Conservation (phyloP, 2,888 invertebrate genomes). For the Emesis furor region DNA sequence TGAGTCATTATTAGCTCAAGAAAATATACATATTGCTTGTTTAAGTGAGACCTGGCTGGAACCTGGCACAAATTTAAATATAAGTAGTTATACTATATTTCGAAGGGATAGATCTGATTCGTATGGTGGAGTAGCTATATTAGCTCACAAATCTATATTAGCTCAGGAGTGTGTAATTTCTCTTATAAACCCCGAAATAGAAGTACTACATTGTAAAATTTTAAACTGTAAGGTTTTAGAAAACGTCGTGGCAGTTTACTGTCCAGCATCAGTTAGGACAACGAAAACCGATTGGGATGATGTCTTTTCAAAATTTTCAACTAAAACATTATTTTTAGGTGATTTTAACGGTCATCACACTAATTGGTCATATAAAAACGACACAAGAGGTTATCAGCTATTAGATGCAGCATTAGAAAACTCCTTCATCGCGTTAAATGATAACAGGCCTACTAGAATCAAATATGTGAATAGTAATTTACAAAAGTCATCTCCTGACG, state of each 20-base stretch:
- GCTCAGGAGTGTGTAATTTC: not conserved
- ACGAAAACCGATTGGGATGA: slow-evolving; percentile 28
- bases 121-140: slow-evolving; percentile 29
- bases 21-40: not conserved
- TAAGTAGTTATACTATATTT: slow-evolving; percentile 5
- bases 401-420: slow-evolving; percentile 20
- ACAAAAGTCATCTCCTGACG: slow-evolving; percentile 7
- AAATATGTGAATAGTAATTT: not conserved
- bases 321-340: slow-evolving; percentile 15
- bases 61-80: not conserved
- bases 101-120: slow-evolving; percentile 29
- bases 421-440: slow-evolving; percentile 20
- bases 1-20: not conserved
- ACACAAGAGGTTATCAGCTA: slow-evolving; percentile 33
- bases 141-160: slow-evolving; percentile 16
- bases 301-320: slow-evolving; percentile 17
- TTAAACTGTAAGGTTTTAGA: slow-evolving; percentile 11
- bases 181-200: slow-evolving; percentile 6
- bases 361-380: slow-evolving; percentile 29
- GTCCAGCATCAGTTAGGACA: slow-evolving; percentile 26
- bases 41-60: slow-evolving; percentile 28
- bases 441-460: not conserved
- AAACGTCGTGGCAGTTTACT: slow-evolving; percentile 36
- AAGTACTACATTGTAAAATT: slow-evolving; percentile 12
- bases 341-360: slow-evolving; percentile 42